Evolutionary conservation across 1,140 invertebrate species (phyloP).

Genomic region (Cherax quadricarinatus): DNA sequence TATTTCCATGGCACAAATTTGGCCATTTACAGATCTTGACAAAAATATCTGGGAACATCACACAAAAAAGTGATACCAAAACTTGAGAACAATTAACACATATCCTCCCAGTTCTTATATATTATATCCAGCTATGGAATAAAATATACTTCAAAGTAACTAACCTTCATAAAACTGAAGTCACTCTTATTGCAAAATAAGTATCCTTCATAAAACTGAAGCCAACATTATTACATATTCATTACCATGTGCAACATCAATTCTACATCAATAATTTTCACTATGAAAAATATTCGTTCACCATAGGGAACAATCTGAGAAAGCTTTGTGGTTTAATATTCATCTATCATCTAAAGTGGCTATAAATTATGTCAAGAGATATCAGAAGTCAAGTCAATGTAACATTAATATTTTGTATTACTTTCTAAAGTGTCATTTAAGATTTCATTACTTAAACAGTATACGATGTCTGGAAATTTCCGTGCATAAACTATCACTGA

Average conservation of each 20-base stretch:
- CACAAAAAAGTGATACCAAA: conserved; percentile 22
- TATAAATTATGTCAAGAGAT: conserved; percentile 2
- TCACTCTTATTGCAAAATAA: conserved; percentile 33
- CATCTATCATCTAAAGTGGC: conserved; percentile 1
- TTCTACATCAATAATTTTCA: conserved; percentile 60
- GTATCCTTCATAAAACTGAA: conserved; percentile 58
- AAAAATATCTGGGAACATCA: conserved; percentile 33
- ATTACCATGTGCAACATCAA: conserved; percentile 53
- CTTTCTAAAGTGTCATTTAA: no score
- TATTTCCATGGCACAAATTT: conserved; percentile 11
- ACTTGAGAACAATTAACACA: conserved; percentile 21
- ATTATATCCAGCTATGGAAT: conserved; percentile 29
- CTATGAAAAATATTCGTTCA: conserved; percentile 56
- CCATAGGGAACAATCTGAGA: conserved; percentile 45
- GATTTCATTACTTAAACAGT: no score
- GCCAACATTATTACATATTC: conserved; percentile 40
- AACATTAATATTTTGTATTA: no score
- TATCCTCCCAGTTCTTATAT: conserved; percentile 34
- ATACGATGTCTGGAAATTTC: no score
- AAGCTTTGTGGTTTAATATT: conserved; percentile 46
- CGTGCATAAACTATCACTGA: no score
- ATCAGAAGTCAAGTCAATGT: background rate
- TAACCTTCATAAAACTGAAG: conserved; percentile 65
- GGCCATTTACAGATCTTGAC: conserved; percentile 19
- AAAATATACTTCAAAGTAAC: conserved; percentile 43